Base-by-base conservation (phyloP, 2,797 vertebrate genomes). In the Leucoraja ocellata region DNA sequence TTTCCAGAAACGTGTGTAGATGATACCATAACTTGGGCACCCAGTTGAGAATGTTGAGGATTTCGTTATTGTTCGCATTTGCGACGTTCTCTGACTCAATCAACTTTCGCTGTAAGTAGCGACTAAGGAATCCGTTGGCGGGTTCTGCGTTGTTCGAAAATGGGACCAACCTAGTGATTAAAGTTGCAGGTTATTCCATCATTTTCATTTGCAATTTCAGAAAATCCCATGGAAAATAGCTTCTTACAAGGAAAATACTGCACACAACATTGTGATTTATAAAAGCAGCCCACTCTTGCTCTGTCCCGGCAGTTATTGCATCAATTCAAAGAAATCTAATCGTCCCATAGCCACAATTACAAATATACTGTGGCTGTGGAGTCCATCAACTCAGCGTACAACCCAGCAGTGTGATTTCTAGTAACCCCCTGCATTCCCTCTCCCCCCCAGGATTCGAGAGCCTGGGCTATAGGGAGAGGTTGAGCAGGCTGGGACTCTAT, bases 121-220 rank as follows among this genome's bases (percentile, higher is more conserved):
- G 97, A 93, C 98, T 96, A 93, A 99, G 95, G 95, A 99, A 99
- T 93, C 98, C 98, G 0, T 99, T 99, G 77, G 98, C 98, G 0
- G 98, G 98, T 94, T 99, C 98, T 95, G 99, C 98, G 0, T 99
- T 99, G 95, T 99, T 99, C 2, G 98, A 99, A 96, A 99, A 99
- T 25, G 96, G 98, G 94, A 99, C 95, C 98, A 99, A 98, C 96
- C 98, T 99, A 91, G 65, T 93, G 90, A 36, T 93, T 68, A 46
- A 25, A 21, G n/a, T 81, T n/a, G 83, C 23, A 28, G 73, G 0
- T 0, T 0, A 83, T 23, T 74, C 46, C 28, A 0, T 93, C 23
- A 77, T 23, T 36, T 93, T 1, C 6, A 80, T 54, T 91, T 80
- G 73, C 39, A 18, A 25, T 25, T 23, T 4, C 71, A 0, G 14